These are phyloP conservation scores for Frankliniella intonsa DNA, from an alignment of 2,888 invertebrate genomes.

Conservation along the genomic window DNA sequence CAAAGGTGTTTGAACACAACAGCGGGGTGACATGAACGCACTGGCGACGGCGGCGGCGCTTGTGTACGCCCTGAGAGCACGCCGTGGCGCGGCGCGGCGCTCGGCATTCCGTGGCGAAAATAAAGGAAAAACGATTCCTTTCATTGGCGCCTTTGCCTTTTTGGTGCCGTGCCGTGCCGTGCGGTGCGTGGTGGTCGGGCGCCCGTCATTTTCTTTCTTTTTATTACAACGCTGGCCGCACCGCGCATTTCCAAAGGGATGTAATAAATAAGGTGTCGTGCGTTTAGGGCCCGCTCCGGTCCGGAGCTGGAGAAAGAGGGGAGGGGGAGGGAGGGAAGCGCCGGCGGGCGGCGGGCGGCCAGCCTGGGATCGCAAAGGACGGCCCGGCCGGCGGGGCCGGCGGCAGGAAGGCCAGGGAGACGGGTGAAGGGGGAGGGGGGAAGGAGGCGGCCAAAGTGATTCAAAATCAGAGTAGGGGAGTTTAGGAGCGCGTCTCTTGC, in stretches of 20 bases:
- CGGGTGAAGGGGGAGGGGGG: no score
- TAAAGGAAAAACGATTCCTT: not conserved
- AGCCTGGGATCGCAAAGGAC: conserved; percentile 13
- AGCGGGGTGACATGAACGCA: no score
- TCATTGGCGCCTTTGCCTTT: not conserved
- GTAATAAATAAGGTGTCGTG: conserved; percentile 23
- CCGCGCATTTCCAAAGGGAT: conserved; percentile 15
- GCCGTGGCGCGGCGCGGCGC: not conserved
- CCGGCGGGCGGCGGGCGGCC: not conserved
- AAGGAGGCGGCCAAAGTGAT: no score
- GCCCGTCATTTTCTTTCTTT: conserved; percentile 10
- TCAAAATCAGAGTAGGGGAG: no score
- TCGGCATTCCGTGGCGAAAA: not conserved
- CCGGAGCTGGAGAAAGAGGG: no score
- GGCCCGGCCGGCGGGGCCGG: not conserved
- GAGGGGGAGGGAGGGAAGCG: not conserved
- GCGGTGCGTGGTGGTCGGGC: conserved; percentile 1
- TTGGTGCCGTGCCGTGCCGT: not conserved
- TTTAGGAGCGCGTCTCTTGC: no score
- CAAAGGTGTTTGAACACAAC: no score
- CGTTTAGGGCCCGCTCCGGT: not conserved
- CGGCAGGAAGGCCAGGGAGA: not conserved
- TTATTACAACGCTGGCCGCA: not conserved
- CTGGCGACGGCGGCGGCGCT: no score
- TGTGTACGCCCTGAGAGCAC: no score